Evolutionary conservation across 1,140 invertebrate genomes (phyloP).

Genomic region (Chrysomallon squamiferum): DNA sequence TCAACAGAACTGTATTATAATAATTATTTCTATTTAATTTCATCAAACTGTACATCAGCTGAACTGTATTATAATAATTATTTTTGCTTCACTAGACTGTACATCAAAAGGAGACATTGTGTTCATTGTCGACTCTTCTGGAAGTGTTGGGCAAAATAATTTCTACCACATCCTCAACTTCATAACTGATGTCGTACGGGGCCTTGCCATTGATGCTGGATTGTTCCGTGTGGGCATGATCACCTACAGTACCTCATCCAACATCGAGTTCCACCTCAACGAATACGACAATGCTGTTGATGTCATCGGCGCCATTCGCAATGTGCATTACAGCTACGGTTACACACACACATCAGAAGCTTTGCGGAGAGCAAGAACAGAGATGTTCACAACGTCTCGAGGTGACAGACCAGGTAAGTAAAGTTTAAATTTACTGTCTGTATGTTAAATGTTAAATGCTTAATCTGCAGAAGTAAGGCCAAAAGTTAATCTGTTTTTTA

Average conservation of each 20-base stretch:
- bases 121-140: constrained; percentile 55
- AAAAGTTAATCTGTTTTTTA: too few species aligned
- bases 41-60: too few species aligned
- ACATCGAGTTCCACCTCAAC: constrained; percentile 50
- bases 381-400: constrained; percentile 30
- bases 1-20: too few species aligned
- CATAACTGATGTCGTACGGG: constrained; percentile 32
- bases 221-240: constrained; percentile 46
- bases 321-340: constrained; percentile 45
- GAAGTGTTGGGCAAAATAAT: constrained; percentile 49
- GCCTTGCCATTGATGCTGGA: constrained; percentile 48
- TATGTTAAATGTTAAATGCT: too few species aligned
- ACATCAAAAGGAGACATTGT: constrained; percentile 50
- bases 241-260: constrained; percentile 49
- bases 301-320: constrained; percentile 32
- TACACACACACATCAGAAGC: constrained; percentile 51
- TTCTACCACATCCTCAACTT: constrained; percentile 52
- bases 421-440: not conserved
- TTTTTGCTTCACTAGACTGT: too few species aligned
- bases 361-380: constrained; percentile 26
- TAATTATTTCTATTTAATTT: too few species aligned
- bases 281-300: constrained; percentile 35
- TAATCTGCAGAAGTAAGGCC: too few species aligned
- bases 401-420: constrained; percentile 49
- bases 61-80: too few species aligned